Evolutionary conservation across 35 echinoderm and acorn worm genomes (phyloP).

Genomic region (Ophiothrix spiculata): DNA sequence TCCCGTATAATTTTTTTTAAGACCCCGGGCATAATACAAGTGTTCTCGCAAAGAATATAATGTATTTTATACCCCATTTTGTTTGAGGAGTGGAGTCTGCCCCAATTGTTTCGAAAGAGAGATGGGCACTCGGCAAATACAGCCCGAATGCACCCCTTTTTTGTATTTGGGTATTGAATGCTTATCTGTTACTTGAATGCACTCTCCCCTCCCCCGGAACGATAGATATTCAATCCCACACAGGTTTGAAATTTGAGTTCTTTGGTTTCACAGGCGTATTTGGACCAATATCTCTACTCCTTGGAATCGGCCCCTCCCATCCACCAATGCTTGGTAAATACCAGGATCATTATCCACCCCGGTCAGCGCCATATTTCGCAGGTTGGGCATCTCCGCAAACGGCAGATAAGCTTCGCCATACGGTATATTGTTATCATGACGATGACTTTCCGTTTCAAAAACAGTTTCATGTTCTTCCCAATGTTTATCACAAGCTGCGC

Average conservation of each 20-base stretch:
- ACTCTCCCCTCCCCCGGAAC: no score
- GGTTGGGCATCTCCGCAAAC: slow-evolving; percentile 98
- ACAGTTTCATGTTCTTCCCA: slow-evolving; percentile 96
- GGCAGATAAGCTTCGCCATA: slow-evolving; percentile 91
- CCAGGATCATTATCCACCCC: slow-evolving; percentile 83
- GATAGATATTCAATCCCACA: slow-evolving; percentile 89
- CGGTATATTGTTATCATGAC: slow-evolving; percentile 81
- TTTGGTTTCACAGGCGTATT: slow-evolving; percentile 75
- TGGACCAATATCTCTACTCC: slow-evolving; percentile 67
- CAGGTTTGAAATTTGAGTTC: slow-evolving; percentile 68
- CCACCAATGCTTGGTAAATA: slow-evolving; percentile 59
- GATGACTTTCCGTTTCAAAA: slow-evolving; percentile 85
- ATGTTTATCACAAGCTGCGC: slow-evolving; percentile 89
- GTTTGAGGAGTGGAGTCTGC: no score
- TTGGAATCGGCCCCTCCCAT: slow-evolving; percentile 84
- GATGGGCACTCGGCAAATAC: no score
- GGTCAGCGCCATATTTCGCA: slow-evolving; percentile 94
- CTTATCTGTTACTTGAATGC: no score
- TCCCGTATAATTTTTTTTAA: no score
- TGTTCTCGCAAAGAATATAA: no score
- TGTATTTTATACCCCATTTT: no score
- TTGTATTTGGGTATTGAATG: no score
- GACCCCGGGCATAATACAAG: no score
- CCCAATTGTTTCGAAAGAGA: no score
- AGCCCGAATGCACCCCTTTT: no score